A percentile compares a stretch with the other conserved stretches of the same genome.
phyloP scores from a whole-genome alignment of 2,888 invertebrate genomes.

The Crioceris asparagi region DNA sequence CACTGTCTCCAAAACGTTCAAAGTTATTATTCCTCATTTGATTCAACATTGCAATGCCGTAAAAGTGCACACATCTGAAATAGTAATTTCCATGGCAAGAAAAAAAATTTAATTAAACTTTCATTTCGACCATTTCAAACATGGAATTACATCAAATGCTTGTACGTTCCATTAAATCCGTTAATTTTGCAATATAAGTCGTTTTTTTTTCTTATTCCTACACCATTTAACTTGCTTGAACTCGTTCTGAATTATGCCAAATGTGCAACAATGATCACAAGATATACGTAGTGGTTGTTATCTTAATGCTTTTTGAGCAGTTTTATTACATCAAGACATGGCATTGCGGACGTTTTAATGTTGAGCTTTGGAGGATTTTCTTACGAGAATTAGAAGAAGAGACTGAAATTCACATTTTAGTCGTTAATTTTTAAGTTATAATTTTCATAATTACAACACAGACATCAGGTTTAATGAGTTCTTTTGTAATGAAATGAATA shows the following conservation, averaged over 20 bases:
- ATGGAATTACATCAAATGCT: constrained; percentile 18
- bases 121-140: constrained; percentile 13
- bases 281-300: constrained; percentile 25
- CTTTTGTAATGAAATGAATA: no score
- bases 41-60: no score
- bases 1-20: no score
- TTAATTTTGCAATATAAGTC: constrained; percentile 20
- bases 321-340: constrained; percentile 24
- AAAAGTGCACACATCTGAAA: constrained; percentile 11
- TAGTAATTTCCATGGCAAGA: constrained; percentile 21
- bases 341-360: no score
- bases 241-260: constrained; percentile 25
- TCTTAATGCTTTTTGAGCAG: constrained; percentile 24
- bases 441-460: no score
- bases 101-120: constrained; percentile 28
- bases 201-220: constrained; percentile 25
- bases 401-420: no score
- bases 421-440: no score
- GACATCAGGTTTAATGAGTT: no score
- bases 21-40: no score
- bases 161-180: constrained; percentile 29
- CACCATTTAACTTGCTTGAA: constrained; percentile 28
- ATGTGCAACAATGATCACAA: constrained; percentile 28
- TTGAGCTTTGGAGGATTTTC: no score
- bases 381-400: no score